Percentiles rank a stretch among this genome's conserved stretches.
Evolutionary conservation across 2,797 vertebrate genomes (phyloP).

Genomic region (Thamnophis elegans): DNA sequence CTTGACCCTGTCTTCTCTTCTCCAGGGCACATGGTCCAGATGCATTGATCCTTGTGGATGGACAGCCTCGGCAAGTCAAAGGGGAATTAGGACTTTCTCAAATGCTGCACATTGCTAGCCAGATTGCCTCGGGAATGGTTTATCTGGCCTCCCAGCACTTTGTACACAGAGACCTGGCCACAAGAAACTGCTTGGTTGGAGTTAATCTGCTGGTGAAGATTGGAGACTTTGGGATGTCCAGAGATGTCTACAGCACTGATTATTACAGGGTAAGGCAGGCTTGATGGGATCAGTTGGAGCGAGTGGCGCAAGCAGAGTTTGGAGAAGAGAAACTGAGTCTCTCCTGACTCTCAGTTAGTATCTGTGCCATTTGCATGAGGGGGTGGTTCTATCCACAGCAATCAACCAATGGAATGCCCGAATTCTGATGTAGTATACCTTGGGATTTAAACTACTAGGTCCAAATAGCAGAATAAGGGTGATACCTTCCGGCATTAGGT

Average conservation of each 20-base stretch:
- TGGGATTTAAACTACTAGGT: background rate
- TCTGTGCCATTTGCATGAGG: background rate
- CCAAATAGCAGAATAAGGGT: background rate
- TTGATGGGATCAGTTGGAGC: background rate
- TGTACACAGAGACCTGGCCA: constrained; percentile 97
- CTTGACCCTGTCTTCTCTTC: constrained; percentile 25
- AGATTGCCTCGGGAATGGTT: constrained; percentile 97
- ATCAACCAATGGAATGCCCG: background rate
- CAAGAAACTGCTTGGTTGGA: constrained; percentile 96
- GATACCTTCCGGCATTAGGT: background rate
- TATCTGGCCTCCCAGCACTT: constrained; percentile 98
- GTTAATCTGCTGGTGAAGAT: constrained; percentile 97
- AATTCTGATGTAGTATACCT: background rate
- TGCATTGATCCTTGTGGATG: constrained; percentile 94
- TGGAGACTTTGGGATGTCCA: constrained; percentile 98
- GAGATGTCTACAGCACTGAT: constrained; percentile 98
- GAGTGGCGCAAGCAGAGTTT: background rate
- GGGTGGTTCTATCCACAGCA: background rate
- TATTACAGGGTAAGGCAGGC: constrained; percentile 93
- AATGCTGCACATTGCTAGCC: constrained; percentile 95
- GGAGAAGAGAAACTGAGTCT: background rate
- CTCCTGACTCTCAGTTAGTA: background rate
- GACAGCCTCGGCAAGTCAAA: constrained; percentile 92
- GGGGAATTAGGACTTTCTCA: constrained; percentile 94
- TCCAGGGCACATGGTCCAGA: constrained; percentile 95